These are phyloP conservation scores for Myotis pilosus DNA, from an alignment of 2,797 vertebrate genomes.

Conservation along the genomic window DNA sequence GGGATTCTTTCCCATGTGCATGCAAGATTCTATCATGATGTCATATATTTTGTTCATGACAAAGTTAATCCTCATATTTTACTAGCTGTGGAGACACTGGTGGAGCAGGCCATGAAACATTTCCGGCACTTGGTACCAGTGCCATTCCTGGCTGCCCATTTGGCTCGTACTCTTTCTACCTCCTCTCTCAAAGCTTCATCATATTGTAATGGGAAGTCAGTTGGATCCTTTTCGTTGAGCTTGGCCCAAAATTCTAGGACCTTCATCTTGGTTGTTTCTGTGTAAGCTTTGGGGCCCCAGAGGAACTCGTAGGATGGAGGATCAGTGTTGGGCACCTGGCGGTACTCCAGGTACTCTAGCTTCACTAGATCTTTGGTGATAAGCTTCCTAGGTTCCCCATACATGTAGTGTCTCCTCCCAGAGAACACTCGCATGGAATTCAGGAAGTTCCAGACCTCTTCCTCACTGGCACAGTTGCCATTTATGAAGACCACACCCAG, in stretches of 20 bases:
- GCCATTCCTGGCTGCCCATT: neutral
- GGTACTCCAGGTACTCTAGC: neutral
- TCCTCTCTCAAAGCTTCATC: neutral
- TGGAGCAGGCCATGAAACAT: fast-evolving
- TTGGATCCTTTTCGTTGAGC: neutral
- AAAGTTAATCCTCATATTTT: neutral
- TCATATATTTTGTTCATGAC: neutral
- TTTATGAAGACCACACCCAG: neutral
- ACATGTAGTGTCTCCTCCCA: neutral
- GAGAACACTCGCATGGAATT: neutral
- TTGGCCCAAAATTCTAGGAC: neutral
- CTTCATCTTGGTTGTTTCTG: neutral
- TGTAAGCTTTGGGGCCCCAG: neutral
- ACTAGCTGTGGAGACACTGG: neutral
- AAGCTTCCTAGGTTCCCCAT: neutral
- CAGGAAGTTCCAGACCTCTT: neutral
- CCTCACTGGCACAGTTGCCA: neutral
- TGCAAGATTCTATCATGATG: neutral
- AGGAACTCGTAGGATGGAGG: neutral
- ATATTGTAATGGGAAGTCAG: neutral
- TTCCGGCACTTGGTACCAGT: too few relatives aligned
- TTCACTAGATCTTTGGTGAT: neutral
- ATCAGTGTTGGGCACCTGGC: neutral
- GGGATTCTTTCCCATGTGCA: neutral
- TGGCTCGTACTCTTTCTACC: neutral